Conservation (phyloP, 1,140 invertebrate genomes). For the Nasonia giraulti region DNA sequence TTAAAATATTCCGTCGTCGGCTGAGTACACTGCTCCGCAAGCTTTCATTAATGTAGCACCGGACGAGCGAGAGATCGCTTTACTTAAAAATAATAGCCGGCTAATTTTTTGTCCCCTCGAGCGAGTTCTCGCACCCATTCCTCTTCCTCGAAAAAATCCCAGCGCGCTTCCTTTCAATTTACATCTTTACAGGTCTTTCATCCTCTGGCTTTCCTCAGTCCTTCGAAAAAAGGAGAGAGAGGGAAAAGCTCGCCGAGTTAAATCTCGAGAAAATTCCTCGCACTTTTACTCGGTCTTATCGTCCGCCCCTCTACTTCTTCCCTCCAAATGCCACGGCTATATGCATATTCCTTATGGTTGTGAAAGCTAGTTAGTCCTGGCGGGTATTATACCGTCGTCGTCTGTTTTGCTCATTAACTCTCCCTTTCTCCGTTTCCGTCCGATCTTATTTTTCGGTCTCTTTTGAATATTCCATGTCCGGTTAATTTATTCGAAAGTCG, state of each 20-base stretch:
- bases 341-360: conserved; percentile 3
- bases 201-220: conserved; percentile 3
- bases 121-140: not conserved
- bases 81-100: conserved; percentile 48
- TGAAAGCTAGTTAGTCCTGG: not conserved
- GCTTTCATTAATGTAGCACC: conserved; percentile 54
- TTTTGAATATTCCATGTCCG: not conserved
- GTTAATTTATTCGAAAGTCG: not conserved
- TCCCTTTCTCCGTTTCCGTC: not conserved
- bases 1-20: not conserved
- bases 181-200: conserved; percentile 43
- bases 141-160: not conserved
- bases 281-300: conserved; percentile 24
- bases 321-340: not conserved
- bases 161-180: conserved; percentile 47
- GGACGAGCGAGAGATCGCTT: conserved; percentile 36
- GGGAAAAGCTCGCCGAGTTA: conserved; percentile 35
- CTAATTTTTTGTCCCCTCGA: conserved; percentile 46
- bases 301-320: not conserved
- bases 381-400: not conserved
- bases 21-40: not conserved
- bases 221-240: conserved; percentile 32
- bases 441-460: not conserved
- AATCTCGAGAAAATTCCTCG: conserved; percentile 43
- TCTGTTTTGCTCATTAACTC: not conserved